Conservation (phyloP, 2,888 invertebrate genomes). For the Lymantria dispar region DNA sequence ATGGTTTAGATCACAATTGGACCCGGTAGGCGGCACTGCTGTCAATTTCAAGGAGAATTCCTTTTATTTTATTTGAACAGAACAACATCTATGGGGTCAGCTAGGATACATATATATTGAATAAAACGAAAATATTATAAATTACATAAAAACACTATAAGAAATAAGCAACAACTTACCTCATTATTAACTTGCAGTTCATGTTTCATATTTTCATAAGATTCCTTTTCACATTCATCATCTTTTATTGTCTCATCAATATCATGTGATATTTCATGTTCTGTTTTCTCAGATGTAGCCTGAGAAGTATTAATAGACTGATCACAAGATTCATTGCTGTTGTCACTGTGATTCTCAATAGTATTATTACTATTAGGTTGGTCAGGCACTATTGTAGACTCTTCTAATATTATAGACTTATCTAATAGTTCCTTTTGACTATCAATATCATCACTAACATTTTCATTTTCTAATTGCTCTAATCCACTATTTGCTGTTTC, state of each 20-base stretch:
- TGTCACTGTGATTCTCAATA: slow-evolving; percentile 36
- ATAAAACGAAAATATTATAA: no score
- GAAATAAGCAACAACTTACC: slow-evolving; percentile 10
- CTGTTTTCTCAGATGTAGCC: slow-evolving; percentile 31
- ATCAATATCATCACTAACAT: slow-evolving; percentile 19
- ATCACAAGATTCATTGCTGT: slow-evolving; percentile 43
- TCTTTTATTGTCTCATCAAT: slow-evolving; percentile 29
- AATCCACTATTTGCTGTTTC: slow-evolving; percentile 11
- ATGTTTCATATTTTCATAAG: slow-evolving; percentile 18
- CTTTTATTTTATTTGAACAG: no score
- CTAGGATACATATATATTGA: no score
- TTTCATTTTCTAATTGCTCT: slow-evolving; percentile 25
- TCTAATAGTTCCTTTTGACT: slow-evolving; percentile 14
- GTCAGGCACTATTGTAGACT: slow-evolving; percentile 16
- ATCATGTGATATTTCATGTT: slow-evolving; percentile 18
- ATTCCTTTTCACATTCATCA: slow-evolving; percentile 15
- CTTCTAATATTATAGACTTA: background rate
- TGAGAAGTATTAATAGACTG: slow-evolving; percentile 31
- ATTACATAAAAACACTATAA: no score
- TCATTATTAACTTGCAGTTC: slow-evolving; percentile 15
- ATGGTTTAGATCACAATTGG: no score
- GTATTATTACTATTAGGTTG: slow-evolving; percentile 31
- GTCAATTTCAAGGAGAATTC: no score
- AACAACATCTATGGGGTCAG: no score
- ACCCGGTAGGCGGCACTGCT: no score